Evolutionary conservation across 2,888 invertebrate species (phyloP).

Genomic region (Minunthozetes semirufus): DNA sequence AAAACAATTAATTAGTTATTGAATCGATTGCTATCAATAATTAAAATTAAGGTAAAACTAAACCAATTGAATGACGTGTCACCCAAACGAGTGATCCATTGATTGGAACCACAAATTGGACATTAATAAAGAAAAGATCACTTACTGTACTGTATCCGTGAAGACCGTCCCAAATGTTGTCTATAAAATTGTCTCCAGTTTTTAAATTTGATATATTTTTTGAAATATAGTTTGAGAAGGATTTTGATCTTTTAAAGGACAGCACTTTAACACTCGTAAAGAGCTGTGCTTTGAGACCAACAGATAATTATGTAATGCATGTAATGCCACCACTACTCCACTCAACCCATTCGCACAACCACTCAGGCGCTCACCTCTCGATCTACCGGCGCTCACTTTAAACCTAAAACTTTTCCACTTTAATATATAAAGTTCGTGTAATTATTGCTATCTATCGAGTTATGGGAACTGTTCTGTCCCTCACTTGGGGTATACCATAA

Average conservation of each 20-base stretch:
- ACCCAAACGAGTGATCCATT: not conserved
- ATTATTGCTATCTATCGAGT: too few species aligned
- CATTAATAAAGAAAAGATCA: not conserved
- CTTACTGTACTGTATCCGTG: conserved; percentile 20
- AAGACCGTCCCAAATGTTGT: not conserved
- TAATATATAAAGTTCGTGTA: too few species aligned
- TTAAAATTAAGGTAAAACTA: not conserved
- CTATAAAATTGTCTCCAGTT: not conserved
- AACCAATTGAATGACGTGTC: not conserved
- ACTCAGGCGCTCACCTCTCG: not conserved
- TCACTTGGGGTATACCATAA: too few species aligned
- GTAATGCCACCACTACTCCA: not conserved
- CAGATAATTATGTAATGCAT: conserved; percentile 18
- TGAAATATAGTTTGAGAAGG: not conserved
- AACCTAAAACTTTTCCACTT: too few species aligned
- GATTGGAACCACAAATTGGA: not conserved
- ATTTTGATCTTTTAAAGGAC: not conserved
- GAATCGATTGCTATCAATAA: not conserved
- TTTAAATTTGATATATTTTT: not conserved
- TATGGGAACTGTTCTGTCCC: too few species aligned
- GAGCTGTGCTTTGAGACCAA: not conserved
- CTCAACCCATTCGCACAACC: not conserved
- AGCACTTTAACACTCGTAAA: not conserved
- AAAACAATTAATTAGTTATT: not conserved
- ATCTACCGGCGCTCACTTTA: not conserved